Base-by-base conservation (phyloP, 2,797 vertebrate species). In the Etheostoma nigrum region DNA sequence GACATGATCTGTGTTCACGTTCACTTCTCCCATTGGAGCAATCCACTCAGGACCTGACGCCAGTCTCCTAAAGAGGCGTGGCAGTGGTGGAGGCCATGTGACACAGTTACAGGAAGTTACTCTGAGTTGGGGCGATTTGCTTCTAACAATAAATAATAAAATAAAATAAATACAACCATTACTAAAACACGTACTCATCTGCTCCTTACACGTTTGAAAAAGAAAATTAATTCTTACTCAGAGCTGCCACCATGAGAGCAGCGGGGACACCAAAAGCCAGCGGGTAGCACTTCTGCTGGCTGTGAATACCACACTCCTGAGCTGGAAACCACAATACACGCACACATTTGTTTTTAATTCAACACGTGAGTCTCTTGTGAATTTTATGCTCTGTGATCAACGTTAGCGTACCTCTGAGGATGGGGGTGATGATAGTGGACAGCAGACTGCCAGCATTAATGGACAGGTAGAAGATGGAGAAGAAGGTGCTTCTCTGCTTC, bases 251-350 rank as follows among this genome's bases (percentile, higher is more conserved):
- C 98, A 99, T 99, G 73, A 99, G 96, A 13, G 91, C 90, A 3
- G 97, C 97, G 6, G 98, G 98, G 66, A 99, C 95, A 0, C 98
- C 98, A n/a, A 99, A 99, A 2, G 97, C 98, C 69, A 99, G 91
- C 0, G 98, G 93, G 80, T 98, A 99, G 85, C 98, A 99, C 16
- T 94, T 72, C 85, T 96, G 93, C 65, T 95, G 44, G 10, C 7
- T 51, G 42, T 96, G 63, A 78, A 97, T 96, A 1, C 98, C 98
- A 76, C 98, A 99, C 12, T 95, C 63, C 58, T 96, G 92, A 90
- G 95, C 98, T 99, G 90, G n/a, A 84, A 59, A 76, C 2, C 67
- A 59, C 66, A 78, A 19, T 51, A 82, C 13, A 72, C 5, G 72
- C 44, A 64, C 4, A 47, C 16, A 49, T 49, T 19, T 19, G 18